Conservation (phyloP, 1,140 invertebrate species). For the Myzus persicae region DNA sequence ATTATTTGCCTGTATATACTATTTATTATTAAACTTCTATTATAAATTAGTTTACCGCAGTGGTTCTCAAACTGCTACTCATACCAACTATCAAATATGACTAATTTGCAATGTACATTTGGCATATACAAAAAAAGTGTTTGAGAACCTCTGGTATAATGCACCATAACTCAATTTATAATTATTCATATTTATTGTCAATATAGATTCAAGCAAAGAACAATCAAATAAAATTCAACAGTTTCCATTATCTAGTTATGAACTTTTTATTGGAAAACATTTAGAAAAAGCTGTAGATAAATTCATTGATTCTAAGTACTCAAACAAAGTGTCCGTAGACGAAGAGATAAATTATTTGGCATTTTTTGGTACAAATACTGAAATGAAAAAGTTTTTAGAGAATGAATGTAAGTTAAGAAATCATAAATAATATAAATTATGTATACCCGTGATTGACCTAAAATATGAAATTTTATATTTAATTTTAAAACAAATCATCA, state of each 20-base stretch:
- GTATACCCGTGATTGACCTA: not conserved
- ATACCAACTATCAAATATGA: no score
- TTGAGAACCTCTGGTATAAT: not conserved
- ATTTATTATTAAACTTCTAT: not conserved
- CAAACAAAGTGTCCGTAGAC: not conserved
- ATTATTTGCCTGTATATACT: not conserved
- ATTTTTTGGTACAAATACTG: constrained; percentile 45
- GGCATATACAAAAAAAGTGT: not conserved
- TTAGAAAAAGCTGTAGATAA: constrained; percentile 43
- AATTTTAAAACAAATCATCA: not conserved
- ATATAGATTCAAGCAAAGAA: constrained; percentile 21
- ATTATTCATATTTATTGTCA: not conserved
- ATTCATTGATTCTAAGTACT: not conserved
- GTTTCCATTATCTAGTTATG: constrained; percentile 46
- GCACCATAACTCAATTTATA: not conserved
- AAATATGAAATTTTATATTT: not conserved
- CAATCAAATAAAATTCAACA: constrained; percentile 23
- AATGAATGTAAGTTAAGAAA: constrained; percentile 37
- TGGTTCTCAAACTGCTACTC: not conserved
- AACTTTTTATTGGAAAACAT: constrained; percentile 48
- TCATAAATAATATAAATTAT: not conserved
- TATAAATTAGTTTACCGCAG: not conserved
- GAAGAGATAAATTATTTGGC: constrained; percentile 47
- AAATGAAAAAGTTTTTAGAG: constrained; percentile 33
- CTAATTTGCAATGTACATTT: not conserved